These are phyloP conservation scores for Ephestia elutella DNA, from an alignment of 1,140 invertebrate species.

Conservation along the genomic window DNA sequence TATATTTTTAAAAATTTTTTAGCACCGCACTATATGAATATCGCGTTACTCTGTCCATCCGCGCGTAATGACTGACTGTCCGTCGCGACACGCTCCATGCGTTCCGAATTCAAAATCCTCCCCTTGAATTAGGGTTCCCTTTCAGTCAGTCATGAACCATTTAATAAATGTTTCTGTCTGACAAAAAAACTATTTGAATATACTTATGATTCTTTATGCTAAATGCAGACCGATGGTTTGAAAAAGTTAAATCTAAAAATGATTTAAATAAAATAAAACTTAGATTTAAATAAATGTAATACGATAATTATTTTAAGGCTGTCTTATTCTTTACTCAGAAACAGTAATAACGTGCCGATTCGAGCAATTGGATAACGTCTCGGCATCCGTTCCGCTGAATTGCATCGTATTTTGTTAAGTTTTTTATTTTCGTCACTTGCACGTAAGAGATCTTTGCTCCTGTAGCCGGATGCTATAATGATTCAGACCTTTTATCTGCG, in stretches of 20 bases:
- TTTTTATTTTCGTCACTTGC: background rate
- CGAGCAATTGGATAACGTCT: background rate
- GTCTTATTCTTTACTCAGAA: too few relatives aligned
- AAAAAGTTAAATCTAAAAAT: too few relatives aligned
- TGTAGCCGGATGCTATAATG: background rate
- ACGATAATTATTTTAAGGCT: too few relatives aligned
- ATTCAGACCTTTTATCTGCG: background rate
- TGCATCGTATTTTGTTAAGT: background rate
- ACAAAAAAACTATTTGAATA: too few relatives aligned
- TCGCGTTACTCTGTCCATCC: background rate
- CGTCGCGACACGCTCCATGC: constrained; percentile 3
- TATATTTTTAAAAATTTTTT: background rate
- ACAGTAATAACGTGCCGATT: background rate
- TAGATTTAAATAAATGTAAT: too few relatives aligned
- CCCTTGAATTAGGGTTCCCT: constrained; percentile 7
- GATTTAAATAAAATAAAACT: too few relatives aligned
- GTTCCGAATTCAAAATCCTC: constrained; percentile 9
- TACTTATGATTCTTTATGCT: too few relatives aligned
- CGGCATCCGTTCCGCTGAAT: background rate
- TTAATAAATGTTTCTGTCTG: background rate
- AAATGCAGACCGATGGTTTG: too few relatives aligned
- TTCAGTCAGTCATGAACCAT: background rate
- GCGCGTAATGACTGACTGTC: constrained; percentile 1
- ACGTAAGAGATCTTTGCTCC: background rate
- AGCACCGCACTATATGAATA: constrained; percentile 7